Evolutionary conservation across 2,888 invertebrate genomes (phyloP).

Genomic region (Noctua pronuba): DNA sequence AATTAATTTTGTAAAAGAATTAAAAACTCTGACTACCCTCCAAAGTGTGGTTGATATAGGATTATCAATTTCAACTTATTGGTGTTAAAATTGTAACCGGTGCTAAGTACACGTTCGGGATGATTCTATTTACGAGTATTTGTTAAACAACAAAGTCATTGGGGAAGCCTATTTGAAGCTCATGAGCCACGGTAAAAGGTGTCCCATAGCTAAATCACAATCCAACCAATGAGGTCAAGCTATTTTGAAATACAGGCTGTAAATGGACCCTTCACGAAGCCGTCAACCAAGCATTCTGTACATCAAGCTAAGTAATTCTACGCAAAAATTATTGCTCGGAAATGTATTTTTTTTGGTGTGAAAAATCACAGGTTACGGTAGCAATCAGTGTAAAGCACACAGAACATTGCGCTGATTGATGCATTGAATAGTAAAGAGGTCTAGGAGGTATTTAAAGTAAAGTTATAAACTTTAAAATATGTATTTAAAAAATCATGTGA

Average conservation of each 20-base stretch:
- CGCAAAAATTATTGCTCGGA: not conserved
- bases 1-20: not conserved
- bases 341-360: not conserved
- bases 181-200: not conserved
- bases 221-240: not conserved
- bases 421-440: not conserved
- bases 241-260: not conserved
- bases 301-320: not conserved
- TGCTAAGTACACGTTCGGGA: not conserved
- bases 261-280: not conserved
- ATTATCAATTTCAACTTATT: conserved; percentile 21
- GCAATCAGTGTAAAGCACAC: not conserved
- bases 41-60: conserved; percentile 10
- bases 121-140: not conserved
- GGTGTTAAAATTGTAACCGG: conserved; percentile 20
- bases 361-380: not conserved
- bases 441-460: too few relatives aligned
- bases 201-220: not conserved
- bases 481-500: not conserved
- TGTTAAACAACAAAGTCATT: not conserved
- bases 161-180: not conserved
- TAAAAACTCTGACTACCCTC: conserved; percentile 40
- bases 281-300: not conserved
- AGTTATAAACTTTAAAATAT: not conserved
- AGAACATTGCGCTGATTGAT: not conserved